Evolutionary conservation across 1,140 invertebrate species (phyloP).

Genomic region (honey bee (Apis mellifera)): Amel_HAv3.1 CM009944.2:5203501-5204000

Average conservation of each 20-base stretch:
- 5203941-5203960: too few species aligned
- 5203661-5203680: background rate
- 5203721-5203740: background rate
- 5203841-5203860: too few species aligned
- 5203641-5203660: background rate
- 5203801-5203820: background rate
- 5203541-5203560: conserved; percentile 68
- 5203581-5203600: conserved; percentile 60
- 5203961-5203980: too few species aligned
- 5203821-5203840: too few species aligned
- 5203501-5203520: conserved; percentile 62
- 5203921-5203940: too few species aligned
- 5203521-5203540: conserved; percentile 69
- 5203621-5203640: background rate
- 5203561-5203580: conserved; percentile 72
- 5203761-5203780: background rate
- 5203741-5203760: background rate
- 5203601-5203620: background rate
- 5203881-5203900: too few species aligned
- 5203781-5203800: background rate
- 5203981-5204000: too few species aligned
- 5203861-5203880: too few species aligned
- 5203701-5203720: background rate
- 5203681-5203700: background rate
- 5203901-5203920: too few species aligned